Base-by-base conservation (phyloP, 1,140 invertebrate genomes). In the Protaetia brevitarsis region DNA sequence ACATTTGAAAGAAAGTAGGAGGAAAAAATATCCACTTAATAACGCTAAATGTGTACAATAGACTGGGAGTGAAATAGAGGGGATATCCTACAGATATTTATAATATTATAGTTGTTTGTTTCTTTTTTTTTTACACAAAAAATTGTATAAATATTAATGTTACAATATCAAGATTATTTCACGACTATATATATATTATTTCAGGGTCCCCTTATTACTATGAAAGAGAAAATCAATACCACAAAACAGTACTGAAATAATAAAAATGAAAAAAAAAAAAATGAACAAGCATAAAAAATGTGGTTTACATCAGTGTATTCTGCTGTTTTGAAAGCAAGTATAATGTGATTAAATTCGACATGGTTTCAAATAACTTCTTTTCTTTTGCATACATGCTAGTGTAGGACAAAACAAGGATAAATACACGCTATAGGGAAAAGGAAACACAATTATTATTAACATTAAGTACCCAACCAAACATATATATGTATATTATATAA, bases 1-100 rank as follows among this genome's bases (percentile, higher is more conserved):
- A 66, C 68, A 73, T 31, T 71, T 26, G 57, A 59, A 29, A 59
- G 30, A 51, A 67, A 71, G 68, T 63, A 69, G 68, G 69, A 69
- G 66, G 65, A 66, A 64, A 13, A 64, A 65, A 13, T 56, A 13
- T 26, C n/a, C 13, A 16, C 41, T 56, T 8, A 65, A 19, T 30
- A 58, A 66, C 66, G 26, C 29, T 29, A 57, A 59, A 56, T 61
- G 51, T 56, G 36, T 63, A 63, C 27, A 23, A 34, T 51, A 51
- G 19, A 51, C 19, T 16, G 41, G 41, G 56, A 31, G 62, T 63
- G 63, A 61, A 60, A n/a, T 36, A 63, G 27, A 36, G 45, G 65
- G 29, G 21, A 66, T 59, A 16, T 59, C 26, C 13, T 30, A 51
- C n/a, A n/a, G n/a, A n/a, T n/a, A n/a, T n/a, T n/a, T n/a, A n/a